phyloP scores from a whole-genome alignment of 2,888 invertebrate species.

The Ditula angustiorana region DNA sequence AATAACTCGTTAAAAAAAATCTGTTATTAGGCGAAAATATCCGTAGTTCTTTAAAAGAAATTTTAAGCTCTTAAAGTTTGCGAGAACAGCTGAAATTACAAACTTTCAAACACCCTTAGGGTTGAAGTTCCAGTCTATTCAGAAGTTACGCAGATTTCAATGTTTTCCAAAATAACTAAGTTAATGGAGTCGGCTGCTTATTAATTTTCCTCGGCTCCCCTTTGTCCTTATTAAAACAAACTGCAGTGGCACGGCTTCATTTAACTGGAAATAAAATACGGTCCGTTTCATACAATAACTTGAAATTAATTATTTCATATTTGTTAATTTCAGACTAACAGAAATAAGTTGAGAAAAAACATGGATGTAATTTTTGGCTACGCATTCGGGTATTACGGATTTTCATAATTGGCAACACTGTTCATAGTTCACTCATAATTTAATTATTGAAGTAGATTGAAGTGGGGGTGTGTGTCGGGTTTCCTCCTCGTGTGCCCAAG shows the following conservation, averaged over 20 bases:
- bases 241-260: conserved; percentile 14
- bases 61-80: conserved; percentile 29
- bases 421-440: too few relatives aligned
- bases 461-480: too few relatives aligned
- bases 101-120: conserved; percentile 27
- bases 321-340: not conserved
- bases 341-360: not conserved
- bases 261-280: conserved; percentile 5
- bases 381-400: too few relatives aligned
- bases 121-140: conserved; percentile 30
- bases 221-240: conserved; percentile 20
- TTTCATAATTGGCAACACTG: too few relatives aligned
- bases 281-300: conserved; percentile 1
- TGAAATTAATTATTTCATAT: not conserved
- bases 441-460: too few relatives aligned
- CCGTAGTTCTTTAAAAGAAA: conserved; percentile 23
- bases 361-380: too few relatives aligned
- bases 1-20: too few relatives aligned
- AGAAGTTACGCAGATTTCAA: conserved; percentile 30
- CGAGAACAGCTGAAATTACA: conserved; percentile 31
- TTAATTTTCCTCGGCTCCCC: conserved; percentile 17
- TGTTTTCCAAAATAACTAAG: conserved; percentile 27
- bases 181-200: conserved; percentile 22
- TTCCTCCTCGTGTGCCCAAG: too few relatives aligned
- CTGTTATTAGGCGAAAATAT: too few relatives aligned